phyloP scores from a whole-genome alignment of 2,797 vertebrate genomes.

The Crossoptilon crossoptilon region DNA sequence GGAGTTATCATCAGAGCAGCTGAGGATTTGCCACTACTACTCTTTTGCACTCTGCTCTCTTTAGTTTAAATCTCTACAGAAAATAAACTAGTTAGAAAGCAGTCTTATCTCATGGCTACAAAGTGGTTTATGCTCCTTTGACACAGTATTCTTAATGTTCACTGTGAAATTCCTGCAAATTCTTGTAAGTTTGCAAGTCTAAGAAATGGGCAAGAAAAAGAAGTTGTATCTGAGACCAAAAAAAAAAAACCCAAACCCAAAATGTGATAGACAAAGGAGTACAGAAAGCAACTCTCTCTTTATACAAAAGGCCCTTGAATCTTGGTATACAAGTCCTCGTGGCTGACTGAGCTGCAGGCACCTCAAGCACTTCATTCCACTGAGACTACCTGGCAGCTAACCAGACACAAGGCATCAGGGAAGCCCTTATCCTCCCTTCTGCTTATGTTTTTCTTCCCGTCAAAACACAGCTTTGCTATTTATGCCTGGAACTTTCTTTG shows the following conservation, averaged over 20 bases:
- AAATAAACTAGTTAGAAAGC: background rate
- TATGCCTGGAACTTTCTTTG: background rate
- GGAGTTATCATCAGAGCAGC: background rate
- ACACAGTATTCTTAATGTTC: background rate
- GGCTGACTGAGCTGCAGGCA: too few species aligned
- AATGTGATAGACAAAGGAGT: background rate
- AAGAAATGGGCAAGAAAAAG: background rate
- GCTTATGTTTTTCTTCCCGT: background rate
- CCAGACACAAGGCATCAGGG: accelerated
- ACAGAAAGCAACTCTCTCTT: background rate
- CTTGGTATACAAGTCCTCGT: background rate
- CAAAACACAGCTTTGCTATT: background rate
- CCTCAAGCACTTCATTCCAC: background rate
- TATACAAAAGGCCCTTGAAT: background rate
- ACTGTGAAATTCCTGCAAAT: background rate
- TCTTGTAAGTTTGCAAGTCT: background rate
- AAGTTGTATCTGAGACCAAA: background rate
- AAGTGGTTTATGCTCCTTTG: background rate
- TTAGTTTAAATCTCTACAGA: background rate
- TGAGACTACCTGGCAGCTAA: background rate
- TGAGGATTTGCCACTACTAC: background rate
- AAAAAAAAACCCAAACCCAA: background rate
- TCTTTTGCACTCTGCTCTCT: background rate
- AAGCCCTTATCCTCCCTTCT: accelerated
- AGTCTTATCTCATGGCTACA: background rate